Conservation (phyloP, 2,797 vertebrate species). For the Champsocephalus gunnari region DNA sequence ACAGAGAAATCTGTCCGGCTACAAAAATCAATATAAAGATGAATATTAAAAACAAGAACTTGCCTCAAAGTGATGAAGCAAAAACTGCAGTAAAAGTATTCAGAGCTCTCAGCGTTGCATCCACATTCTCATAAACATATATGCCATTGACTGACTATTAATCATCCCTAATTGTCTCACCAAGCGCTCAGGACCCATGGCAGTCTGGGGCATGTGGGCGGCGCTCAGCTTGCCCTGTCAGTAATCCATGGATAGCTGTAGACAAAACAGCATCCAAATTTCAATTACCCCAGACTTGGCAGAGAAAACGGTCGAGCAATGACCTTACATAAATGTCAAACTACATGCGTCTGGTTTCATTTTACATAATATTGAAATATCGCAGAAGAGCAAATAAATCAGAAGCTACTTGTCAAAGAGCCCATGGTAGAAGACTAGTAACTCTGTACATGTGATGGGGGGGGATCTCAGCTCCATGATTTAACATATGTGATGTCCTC, state of each 20-base stretch:
- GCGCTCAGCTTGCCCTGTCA: conserved; percentile 33
- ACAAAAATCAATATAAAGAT: conserved; percentile 30
- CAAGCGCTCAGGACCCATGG: conserved; percentile 6
- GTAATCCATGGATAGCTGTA: conserved; percentile 60
- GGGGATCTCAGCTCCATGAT: background rate
- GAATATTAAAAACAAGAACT: conserved; percentile 6
- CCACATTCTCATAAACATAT: conserved; percentile 17
- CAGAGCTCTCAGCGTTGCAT: background rate
- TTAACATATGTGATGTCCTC: background rate
- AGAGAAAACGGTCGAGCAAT: conserved; percentile 66
- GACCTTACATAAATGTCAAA: conserved; percentile 75
- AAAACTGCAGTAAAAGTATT: background rate
- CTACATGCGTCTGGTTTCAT: conserved; percentile 69
- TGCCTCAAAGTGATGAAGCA: background rate
- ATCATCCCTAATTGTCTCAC: conserved; percentile 25
- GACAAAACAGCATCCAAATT: conserved; percentile 67
- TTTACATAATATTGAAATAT: conserved; percentile 68
- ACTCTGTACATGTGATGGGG: conserved; percentile 5
- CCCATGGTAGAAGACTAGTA: background rate
- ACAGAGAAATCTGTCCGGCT: conserved; percentile 9
- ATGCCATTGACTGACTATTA: conserved; percentile 39
- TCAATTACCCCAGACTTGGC: conserved; percentile 67
- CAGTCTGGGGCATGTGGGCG: conserved; percentile 13
- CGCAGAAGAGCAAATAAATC: conserved; percentile 56
- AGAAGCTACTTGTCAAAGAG: conserved; percentile 55